Base-by-base conservation (phyloP, 2,113 vertebrate species). In the Heptranchias perlo region DNA sequence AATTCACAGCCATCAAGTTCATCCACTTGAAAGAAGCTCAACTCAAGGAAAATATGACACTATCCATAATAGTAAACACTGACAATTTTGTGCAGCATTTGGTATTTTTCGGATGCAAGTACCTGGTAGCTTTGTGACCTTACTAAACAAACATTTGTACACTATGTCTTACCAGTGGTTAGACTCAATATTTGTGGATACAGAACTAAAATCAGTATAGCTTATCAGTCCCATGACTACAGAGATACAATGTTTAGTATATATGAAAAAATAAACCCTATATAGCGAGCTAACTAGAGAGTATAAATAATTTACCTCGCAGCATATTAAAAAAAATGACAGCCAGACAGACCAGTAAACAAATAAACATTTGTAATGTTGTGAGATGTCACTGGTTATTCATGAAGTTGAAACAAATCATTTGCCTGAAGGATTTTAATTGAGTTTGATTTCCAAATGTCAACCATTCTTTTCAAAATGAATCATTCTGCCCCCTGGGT, bases 341-440 rank as follows among this genome's bases (percentile, higher is more conserved):
- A 35, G 64, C 39, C n/a, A 67, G 62, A 47, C 92, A 67, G 2
- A 44, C 28, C 39, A 44, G 18, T 25, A 94, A 94, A 67, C 94
- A 52, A 73, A 64, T 61, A 64, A 94, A 64, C 35, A 64, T 64
- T 94, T 64, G 44, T 28, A 94, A 28, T 31, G 44, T 52, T 67
- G 94, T 69, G 65, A 95, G 94, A 94, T 96, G 96, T 93, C 84
- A 28, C 67, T 96, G 92, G 92, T 86, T 69, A 0, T 78, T 67
- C 96, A 91, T n/a, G 65, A 95, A 58, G 84, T 73, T 96, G 54
- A 96, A 82, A 62, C 96, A 65, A 73, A 95, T 65, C 16, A 64
- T 95, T 96, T 64, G 61, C 62, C 87, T 91, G 78, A 89, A 52
- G 78, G 62, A 49, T 73, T 67, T 62, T 95, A 96, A 58, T 47